These are phyloP conservation scores for Rhabdornis inornatus DNA, from an alignment of 2,113 vertebrate genomes.

Conservation along the genomic window DNA sequence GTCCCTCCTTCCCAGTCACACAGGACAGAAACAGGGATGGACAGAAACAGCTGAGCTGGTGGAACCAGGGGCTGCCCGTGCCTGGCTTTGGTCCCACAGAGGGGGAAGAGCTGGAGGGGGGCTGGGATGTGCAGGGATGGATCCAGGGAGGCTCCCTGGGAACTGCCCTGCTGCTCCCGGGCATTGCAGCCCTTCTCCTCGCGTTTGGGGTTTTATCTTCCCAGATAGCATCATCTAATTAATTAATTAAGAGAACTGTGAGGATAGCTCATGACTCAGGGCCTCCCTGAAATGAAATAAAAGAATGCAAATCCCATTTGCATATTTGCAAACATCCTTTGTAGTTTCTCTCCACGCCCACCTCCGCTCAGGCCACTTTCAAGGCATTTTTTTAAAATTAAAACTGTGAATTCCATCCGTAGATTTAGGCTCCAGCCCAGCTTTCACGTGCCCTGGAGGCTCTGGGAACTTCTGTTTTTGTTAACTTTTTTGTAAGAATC, in stretches of 20 bases:
- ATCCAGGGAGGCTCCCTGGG: neutral
- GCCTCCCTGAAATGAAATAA: neutral
- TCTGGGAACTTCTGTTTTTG: neutral
- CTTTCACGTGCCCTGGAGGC: neutral
- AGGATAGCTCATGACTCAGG: neutral
- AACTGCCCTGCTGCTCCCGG: neutral
- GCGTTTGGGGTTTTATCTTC: neutral
- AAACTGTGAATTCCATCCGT: neutral
- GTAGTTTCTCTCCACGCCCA: neutral
- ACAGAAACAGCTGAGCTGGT: neutral
- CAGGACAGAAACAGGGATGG: neutral
- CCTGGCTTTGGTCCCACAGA: rapidly evolving
- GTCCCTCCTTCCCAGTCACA: neutral
- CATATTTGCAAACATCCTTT: neutral
- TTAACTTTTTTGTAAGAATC: neutral
- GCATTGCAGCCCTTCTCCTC: neutral
- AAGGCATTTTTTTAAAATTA: neutral
- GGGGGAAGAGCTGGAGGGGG: neutral
- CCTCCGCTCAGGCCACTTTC: neutral
- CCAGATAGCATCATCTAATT: neutral
- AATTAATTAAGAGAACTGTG: neutral
- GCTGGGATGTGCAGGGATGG: neutral
- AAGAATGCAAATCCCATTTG: neutral
- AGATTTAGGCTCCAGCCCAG: neutral
- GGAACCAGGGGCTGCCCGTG: neutral